Percentiles rank a stretch among this genome's conserved stretches.
Evolutionary conservation across 1,140 invertebrate species (phyloP).

Genomic region (Doryteuthis pealeii): DNA sequence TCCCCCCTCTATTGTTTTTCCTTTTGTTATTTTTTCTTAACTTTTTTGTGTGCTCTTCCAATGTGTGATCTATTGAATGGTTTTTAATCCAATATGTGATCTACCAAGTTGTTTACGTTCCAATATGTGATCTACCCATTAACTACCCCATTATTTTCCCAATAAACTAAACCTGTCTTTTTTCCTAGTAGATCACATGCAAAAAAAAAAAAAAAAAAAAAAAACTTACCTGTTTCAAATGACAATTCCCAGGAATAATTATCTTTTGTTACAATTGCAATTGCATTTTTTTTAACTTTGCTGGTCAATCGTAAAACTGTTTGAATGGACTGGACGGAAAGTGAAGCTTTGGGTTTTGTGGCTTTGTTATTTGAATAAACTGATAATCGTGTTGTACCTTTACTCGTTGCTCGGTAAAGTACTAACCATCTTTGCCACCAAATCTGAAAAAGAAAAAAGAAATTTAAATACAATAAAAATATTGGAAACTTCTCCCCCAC

Average conservation of each 20-base stretch:
- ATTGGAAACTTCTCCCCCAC: too few relatives aligned
- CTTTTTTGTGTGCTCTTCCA: too few relatives aligned
- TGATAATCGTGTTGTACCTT: background rate
- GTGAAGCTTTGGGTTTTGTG: background rate
- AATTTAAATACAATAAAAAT: background rate
- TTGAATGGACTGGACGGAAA: background rate
- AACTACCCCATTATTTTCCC: too few relatives aligned
- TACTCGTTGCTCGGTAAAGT: background rate
- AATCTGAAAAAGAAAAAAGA: background rate
- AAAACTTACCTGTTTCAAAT: slow-evolving; percentile 12
- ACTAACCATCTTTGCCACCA: slow-evolving; percentile 12
- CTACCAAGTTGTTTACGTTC: too few relatives aligned
- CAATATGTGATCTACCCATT: too few relatives aligned
- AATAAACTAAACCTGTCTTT: too few relatives aligned
- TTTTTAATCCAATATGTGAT: too few relatives aligned
- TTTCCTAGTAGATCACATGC: too few relatives aligned
- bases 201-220: too few relatives aligned
- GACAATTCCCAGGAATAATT: background rate
- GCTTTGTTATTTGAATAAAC: background rate
- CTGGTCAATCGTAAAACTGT: background rate
- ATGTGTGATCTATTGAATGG: too few relatives aligned
- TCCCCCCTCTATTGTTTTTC: too few relatives aligned
- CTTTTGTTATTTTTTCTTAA: too few relatives aligned
- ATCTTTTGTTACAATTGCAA: background rate
- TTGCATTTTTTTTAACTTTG: background rate